Base-by-base conservation (phyloP, 2,888 invertebrate species). In the Axea sp. region DNA sequence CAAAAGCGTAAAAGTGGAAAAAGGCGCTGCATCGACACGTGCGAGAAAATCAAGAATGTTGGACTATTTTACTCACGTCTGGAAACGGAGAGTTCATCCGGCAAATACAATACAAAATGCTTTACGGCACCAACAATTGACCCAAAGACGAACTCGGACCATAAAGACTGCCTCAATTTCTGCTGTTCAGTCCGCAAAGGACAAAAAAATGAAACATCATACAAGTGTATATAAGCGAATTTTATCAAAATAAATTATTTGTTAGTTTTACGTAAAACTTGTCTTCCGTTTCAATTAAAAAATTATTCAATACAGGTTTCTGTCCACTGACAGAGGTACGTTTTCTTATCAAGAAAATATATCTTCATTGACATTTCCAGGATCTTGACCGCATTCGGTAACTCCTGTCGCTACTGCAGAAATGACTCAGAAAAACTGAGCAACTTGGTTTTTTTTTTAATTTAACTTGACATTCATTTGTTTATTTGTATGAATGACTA, bases 11-110 rank as follows among this genome's bases (percentile, higher is more conserved):
- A n/a, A n/a, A n/a, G n/a, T n/a, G n/a, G n/a, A n/a, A n/a, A n/a
- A n/a, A n/a, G 53, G 87, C 87, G 1, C 76, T 88, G 51, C 83
- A 84, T 45, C 83, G 86, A 19, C 88, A 88, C 69, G 81, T 88
- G 0, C 81, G 87, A 12, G 86, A 86, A 43, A 85, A 77, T 22
- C 84, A 85, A 4, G 85, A 84, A 33, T 87, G 87, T 73, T 87
- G 87, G 87, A 87, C 86, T 8, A 62, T 82, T 17, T 81, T 87
- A 1, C 76, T 87, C 4, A 82, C 78, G 1, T 83, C 85, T 9
- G 86, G 85, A 15, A 82, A 86, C 55, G 80, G 80, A 3, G 85
- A 86, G 55, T 82, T 82, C 79, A 84, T 86, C 79, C 80, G 81
- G 71, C 86, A 86, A 69, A 86, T 86, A 53, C 85, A 85, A 69